Base-by-base conservation (phyloP, 2,113 vertebrate genomes). In the Eulemur rufifrons region DNA sequence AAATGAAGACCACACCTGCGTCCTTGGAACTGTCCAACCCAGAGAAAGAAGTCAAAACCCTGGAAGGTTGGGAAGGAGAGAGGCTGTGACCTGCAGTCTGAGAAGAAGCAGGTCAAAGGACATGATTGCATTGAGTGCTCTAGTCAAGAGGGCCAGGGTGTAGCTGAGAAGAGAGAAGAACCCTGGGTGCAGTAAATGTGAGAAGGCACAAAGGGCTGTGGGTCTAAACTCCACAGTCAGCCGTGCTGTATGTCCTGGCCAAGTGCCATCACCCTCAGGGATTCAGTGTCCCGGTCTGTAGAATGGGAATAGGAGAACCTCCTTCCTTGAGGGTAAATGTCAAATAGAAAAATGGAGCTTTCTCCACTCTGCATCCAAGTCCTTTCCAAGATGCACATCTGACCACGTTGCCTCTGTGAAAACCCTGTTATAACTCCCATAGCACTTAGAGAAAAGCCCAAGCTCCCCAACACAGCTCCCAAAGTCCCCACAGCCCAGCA, bases 71-170 rank as follows among this genome's bases (percentile, higher is more conserved):
- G 85, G 73, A 74, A 82, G 8, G 23, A 34, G 15, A 32, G 42
- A 76, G 8, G 9, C 2, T 15, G 20, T 32, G 37, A 15, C 64
- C 25, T 29, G 37, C 42, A 23, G 42, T 9, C 37, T 81, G 18
- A 47, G 18, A 85, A 37, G 47, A 15, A 64, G 15, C 15, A 34
- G 10, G 63, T 13, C 0, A 50, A 61, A 73, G 42, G 39, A 11
- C 15, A 1, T 29, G 12, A 15, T 0, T 20, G 8, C 15, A 20
- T 0, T 12, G 20, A 56, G 23, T 42, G 25, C 39, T 82, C 54
- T 15, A 8, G 47, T 64, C 21, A 47, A 27, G n/a, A 29, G 14
- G 17, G 23, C 14, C 0, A 0, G 8, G 8, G 12, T 39, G 14
- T 45, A 6, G n/a, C 25, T 39, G 34, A 27, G 37, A 25, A 39